phyloP scores from a whole-genome alignment of 2,113 vertebrate genomes.

The mouse (Mus musculus) region DNA sequence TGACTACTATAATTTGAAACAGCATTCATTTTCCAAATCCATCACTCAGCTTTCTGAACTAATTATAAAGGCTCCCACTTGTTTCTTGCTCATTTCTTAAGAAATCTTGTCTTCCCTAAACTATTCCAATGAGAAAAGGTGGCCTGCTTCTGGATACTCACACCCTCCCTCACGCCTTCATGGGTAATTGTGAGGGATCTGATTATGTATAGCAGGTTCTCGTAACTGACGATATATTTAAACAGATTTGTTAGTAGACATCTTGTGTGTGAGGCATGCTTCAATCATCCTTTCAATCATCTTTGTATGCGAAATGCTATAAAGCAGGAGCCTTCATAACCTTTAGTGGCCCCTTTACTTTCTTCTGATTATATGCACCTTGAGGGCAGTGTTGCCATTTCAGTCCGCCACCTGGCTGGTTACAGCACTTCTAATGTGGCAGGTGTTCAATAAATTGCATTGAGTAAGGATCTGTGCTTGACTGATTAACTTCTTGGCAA shows the following conservation, averaged over 20 bases:
- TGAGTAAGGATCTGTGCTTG: conserved; percentile 65
- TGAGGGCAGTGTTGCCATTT: conserved; percentile 70
- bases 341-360: conserved; percentile 55
- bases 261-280: neutral
- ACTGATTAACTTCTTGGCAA: conserved; percentile 78
- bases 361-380: conserved; percentile 70
- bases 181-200: neutral
- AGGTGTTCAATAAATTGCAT: conserved; percentile 74
- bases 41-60: conserved; percentile 15
- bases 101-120: conserved; percentile 15
- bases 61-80: conserved; percentile 43
- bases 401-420: conserved; percentile 65
- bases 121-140: neutral
- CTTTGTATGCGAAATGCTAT: neutral
- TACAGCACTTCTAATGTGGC: conserved; percentile 67
- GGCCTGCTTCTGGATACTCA: neutral
- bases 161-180: neutral
- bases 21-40: conserved; percentile 31
- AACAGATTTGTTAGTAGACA: neutral
- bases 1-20: conserved; percentile 13
- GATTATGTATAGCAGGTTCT: neutral
- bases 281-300: neutral
- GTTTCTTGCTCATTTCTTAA: conserved; percentile 28
- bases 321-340: neutral
- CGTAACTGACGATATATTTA: neutral